These are phyloP conservation scores for Ceratosolen fusciceps DNA, from an alignment of 1,140 invertebrate genomes.

Conservation along the genomic window DNA sequence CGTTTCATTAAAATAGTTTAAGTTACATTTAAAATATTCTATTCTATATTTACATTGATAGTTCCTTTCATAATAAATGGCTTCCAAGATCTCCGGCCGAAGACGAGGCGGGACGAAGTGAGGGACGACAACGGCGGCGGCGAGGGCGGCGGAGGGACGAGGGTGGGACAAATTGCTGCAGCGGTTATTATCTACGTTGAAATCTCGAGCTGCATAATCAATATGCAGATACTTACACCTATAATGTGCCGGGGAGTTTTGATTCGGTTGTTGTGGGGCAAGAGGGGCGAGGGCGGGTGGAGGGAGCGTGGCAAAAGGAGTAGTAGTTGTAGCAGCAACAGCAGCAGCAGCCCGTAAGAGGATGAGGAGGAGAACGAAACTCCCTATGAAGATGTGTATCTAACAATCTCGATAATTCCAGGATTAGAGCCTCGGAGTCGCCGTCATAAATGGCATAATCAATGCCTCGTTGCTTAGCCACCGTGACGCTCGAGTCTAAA, in stretches of 20 bases:
- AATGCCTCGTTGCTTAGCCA: conserved; percentile 43
- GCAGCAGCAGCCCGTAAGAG: not conserved
- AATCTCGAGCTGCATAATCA: conserved; percentile 22
- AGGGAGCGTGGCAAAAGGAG: too few relatives aligned
- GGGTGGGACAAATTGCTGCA: not conserved
- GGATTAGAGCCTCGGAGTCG: conserved; percentile 25
- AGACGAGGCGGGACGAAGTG: too few relatives aligned
- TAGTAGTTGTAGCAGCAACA: not conserved
- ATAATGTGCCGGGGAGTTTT: not conserved
- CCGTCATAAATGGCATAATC: conserved; percentile 46
- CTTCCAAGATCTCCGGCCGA: conserved; percentile 2
- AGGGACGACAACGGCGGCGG: too few relatives aligned
- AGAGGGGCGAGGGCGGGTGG: too few relatives aligned
- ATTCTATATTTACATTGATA: conserved; percentile 16
- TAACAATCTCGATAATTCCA: conserved; percentile 46
- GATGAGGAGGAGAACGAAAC: too few relatives aligned
- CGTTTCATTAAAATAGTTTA: too few relatives aligned
- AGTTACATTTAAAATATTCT: not conserved
- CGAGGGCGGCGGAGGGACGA: too few relatives aligned
- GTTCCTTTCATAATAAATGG: not conserved
- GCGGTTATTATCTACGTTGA: not conserved
- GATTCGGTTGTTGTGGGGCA: too few relatives aligned
- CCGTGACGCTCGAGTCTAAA: conserved; percentile 30
- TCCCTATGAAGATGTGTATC: conserved; percentile 39
- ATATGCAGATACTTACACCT: conserved; percentile 2